These are phyloP conservation scores for Epinotia demarniana DNA, from an alignment of 2,888 invertebrate genomes.

Conservation along the genomic window DNA sequence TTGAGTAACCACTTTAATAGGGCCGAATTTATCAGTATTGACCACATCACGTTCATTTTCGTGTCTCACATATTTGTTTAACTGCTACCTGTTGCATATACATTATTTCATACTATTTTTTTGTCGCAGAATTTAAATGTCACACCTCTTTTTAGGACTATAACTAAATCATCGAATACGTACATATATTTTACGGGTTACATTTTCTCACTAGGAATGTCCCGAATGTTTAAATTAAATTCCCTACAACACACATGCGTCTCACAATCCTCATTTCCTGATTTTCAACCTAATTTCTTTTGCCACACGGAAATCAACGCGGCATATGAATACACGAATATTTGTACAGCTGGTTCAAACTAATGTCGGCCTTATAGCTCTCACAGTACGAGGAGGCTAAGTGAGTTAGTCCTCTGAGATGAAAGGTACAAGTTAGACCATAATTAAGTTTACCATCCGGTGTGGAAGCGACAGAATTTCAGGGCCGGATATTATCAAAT, in stretches of 20 bases:
- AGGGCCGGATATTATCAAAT: conserved; percentile 39
- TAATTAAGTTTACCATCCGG: conserved; percentile 41
- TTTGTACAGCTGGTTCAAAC: neutral
- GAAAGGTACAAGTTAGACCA: conserved; percentile 41
- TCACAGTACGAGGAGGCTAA: neutral
- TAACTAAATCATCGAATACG: conserved; percentile 20
- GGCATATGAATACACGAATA: neutral
- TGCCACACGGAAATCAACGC: neutral
- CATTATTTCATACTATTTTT: no score
- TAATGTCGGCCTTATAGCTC: conserved; percentile 14
- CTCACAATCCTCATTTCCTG: neutral
- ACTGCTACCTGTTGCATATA: no score
- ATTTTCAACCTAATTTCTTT: conserved; percentile 19
- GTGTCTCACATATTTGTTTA: no score
- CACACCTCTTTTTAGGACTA: neutral
- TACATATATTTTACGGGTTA: conserved; percentile 18
- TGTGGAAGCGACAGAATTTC: conserved; percentile 36
- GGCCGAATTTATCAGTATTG: neutral
- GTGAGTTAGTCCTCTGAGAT: conserved; percentile 14
- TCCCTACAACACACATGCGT: neutral
- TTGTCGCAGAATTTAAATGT: neutral
- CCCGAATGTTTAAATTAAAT: conserved; percentile 35
- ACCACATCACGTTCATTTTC: neutral
- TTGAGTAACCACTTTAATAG: neutral
- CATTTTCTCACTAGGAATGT: conserved; percentile 9